Evolutionary conservation across 2,888 invertebrate genomes (phyloP), one percentile per base, ranked within the genome.

Genomic region (Agrochola circellaris): DNA sequence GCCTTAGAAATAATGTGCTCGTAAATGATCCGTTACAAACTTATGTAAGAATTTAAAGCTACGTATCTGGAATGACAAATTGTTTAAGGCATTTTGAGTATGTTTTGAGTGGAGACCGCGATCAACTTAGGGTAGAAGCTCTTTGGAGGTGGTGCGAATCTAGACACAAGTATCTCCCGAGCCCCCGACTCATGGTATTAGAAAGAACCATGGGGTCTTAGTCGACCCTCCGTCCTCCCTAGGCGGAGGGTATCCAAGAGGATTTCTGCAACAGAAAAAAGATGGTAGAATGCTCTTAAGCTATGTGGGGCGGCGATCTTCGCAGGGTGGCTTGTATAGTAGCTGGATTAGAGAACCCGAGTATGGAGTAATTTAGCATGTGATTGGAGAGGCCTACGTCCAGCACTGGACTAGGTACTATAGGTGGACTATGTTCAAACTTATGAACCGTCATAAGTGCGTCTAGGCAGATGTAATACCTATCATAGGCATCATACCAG

Each of bases 11-110:
- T 71, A 69, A 51, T 67, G 51, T 42, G 34, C 23, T 77, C 58
- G 66, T 71, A 71, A 81, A 81, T 64, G 71, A 54, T 45, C 78
- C 67, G 78, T 83, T 70, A 67, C 30, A 9, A 54, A 26, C 45
- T 82, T 67, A 71, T 67, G 66, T 77, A 81, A 82, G 70, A 82
- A 76, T 69, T 76, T 70, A 1, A 60, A 73, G 17, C 8, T 81
- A n/a, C 80, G 48, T 8, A 5, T 1, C 23, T 13, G 26, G 80
- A 77, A 77, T 77, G 0, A 34, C 9, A 56, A 80, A 7, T 6
- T 58, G 6, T 26, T 26, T 26, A 6, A 7, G 15, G 15, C 26
- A 58, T 2, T 58, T 58, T 26, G 15, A 58, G n/a, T 56, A 13
- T 13, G 42, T 61, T 58, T 58, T 42, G 26, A 42, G 11, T 34